Conservation (phyloP, 1,140 invertebrate genomes). For the Phymorhynchus buccinoides region DNA sequence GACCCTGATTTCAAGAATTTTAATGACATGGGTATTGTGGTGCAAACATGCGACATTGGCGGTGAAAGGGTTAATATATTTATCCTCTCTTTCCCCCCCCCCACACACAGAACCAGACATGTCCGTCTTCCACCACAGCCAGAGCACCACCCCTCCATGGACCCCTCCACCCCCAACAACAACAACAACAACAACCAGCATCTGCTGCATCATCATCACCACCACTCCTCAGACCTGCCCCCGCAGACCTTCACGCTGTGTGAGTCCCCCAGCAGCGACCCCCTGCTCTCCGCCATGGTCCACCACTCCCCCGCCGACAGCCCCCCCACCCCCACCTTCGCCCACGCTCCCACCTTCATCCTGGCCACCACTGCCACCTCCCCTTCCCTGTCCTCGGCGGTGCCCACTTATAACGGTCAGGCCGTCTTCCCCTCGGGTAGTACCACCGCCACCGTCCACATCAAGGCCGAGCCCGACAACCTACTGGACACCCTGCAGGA, state of each 20-base stretch:
- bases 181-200: conserved; percentile 30
- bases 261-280: conserved; percentile 44
- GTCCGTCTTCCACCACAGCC: conserved; percentile 56
- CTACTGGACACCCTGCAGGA: conserved; percentile 51
- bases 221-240: not conserved
- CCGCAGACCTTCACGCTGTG: conserved; percentile 29
- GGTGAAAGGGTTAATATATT: too few species aligned
- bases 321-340: conserved; percentile 44
- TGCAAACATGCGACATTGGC: too few species aligned
- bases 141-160: conserved; percentile 39
- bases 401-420: conserved; percentile 40
- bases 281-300: conserved; percentile 47
- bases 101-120: conserved; percentile 61
- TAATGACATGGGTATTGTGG: too few species aligned
- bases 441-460: conserved; percentile 45
- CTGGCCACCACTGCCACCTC: conserved; percentile 53
- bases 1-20: too few species aligned
- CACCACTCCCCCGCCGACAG: conserved; percentile 49
- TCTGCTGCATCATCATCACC: too few species aligned
- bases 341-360: conserved; percentile 62
- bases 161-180: conserved; percentile 50
- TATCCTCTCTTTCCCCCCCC: not conserved
- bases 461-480: conserved; percentile 53
- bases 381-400: conserved; percentile 36
- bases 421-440: conserved; percentile 51